phyloP scores from a whole-genome alignment of 2,113 vertebrate genomes.

The Rhodinocichla rosea region DNA sequence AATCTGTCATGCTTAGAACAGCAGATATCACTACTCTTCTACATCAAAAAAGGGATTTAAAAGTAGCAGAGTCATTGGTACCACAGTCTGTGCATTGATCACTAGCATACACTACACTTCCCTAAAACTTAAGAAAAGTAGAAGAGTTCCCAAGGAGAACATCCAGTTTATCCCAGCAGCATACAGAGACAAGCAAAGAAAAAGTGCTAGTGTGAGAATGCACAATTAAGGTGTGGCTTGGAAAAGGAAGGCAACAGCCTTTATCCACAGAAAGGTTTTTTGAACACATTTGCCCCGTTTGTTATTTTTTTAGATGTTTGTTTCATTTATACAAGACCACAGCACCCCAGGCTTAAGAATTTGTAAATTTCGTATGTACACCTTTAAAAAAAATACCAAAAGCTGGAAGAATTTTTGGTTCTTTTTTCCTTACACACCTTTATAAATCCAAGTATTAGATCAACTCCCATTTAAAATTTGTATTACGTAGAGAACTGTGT shows the following conservation, averaged over 20 bases:
- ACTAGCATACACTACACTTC: neutral
- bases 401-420: neutral
- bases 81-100: neutral
- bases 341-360: neutral
- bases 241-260: neutral
- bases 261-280: neutral
- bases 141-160: neutral
- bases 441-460: neutral
- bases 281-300: neutral
- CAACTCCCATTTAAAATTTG: neutral
- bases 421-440: neutral
- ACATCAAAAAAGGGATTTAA: conserved; percentile 35
- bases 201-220: neutral
- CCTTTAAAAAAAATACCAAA: neutral
- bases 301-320: neutral
- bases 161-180: neutral
- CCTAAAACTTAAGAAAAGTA: neutral
- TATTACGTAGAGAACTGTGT: neutral
- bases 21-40: conserved; percentile 20
- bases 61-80: neutral
- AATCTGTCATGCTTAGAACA: conserved; percentile 35
- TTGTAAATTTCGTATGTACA: neutral
- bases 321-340: neutral
- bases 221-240: neutral
- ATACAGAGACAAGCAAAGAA: neutral